Evolutionary conservation across 2,888 invertebrate species (phyloP).

Genomic region (Diloba caeruleocephala): DNA sequence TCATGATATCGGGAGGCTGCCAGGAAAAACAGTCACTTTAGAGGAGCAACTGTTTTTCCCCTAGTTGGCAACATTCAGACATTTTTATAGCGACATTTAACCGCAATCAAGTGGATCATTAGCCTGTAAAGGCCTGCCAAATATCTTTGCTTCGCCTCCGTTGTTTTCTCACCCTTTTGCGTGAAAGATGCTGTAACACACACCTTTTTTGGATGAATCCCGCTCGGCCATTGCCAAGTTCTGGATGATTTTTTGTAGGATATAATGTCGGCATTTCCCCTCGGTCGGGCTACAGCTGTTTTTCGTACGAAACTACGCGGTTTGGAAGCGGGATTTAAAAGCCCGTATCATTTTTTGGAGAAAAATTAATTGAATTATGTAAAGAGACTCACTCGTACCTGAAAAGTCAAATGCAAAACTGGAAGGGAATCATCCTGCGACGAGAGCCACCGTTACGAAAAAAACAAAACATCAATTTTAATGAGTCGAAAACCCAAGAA

Average conservation of each 20-base stretch:
- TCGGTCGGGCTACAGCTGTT: conserved; percentile 47
- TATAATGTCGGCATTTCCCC: conserved; percentile 54
- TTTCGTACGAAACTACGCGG: conserved; percentile 40
- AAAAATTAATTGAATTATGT: conserved; percentile 63
- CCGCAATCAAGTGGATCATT: conserved; percentile 88
- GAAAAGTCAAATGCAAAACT: conserved; percentile 67
- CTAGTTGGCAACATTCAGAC: conserved; percentile 86
- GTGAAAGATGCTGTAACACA: conserved; percentile 77
- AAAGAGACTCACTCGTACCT: conserved; percentile 56
- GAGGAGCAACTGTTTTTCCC: conserved; percentile 83
- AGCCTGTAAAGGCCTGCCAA: conserved; percentile 87
- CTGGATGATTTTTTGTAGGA: conserved; percentile 60
- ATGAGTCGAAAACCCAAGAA: conserved; percentile 86
- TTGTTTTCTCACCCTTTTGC: conserved; percentile 83
- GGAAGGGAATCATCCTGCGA: conserved; percentile 64
- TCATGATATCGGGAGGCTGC: conserved; percentile 81
- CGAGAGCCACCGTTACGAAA: conserved; percentile 53
- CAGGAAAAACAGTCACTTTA: conserved; percentile 86
- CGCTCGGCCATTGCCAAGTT: conserved; percentile 75
- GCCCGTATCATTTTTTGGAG: conserved; percentile 50
- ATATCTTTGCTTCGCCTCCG: conserved; percentile 80
- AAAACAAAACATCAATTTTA: conserved; percentile 86
- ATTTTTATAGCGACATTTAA: conserved; percentile 87
- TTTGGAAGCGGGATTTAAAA: conserved; percentile 44
- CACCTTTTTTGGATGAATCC: conserved; percentile 78